A percentile compares a stretch with the other conserved stretches of the same genome.
Evolutionary conservation across 2,113 vertebrate species (phyloP).

Genomic region (Geococcyx californianus): DNA sequence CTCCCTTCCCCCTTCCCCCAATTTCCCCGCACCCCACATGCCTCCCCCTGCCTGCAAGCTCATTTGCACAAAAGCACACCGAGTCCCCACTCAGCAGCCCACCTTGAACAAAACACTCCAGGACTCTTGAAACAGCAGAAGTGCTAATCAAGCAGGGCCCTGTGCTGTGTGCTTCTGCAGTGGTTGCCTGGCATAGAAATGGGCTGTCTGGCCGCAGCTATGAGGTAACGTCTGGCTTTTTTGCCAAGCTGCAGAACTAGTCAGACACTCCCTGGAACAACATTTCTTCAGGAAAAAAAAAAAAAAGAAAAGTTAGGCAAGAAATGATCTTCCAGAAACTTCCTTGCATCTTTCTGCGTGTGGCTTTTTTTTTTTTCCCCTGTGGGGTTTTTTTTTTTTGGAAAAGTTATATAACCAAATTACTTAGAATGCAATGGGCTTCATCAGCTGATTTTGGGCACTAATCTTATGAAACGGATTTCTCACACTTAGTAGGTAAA

Average conservation of each 20-base stretch:
- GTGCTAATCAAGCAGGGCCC: conserved; percentile 74
- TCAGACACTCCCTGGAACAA: conserved; percentile 78
- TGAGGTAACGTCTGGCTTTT: conserved; percentile 82
- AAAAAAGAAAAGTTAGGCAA: conserved; percentile 52
- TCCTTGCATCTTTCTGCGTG: conserved; percentile 53
- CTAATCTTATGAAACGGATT: conserved; percentile 50
- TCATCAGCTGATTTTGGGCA: conserved; percentile 56
- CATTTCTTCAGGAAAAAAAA: conserved; percentile 71
- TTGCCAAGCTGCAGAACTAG: conserved; percentile 81
- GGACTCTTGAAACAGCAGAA: conserved; percentile 70
- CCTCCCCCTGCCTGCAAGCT: conserved; percentile 6
- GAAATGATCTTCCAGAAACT: conserved; percentile 70
- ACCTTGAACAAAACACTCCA: conserved; percentile 73
- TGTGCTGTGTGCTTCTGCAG: conserved; percentile 70
- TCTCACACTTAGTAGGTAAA: conserved; percentile 36
- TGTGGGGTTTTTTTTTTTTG: not conserved
- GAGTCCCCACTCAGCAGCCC: conserved; percentile 69
- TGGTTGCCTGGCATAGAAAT: conserved; percentile 77
- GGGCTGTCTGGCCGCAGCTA: conserved; percentile 79
- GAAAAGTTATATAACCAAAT: conserved; percentile 55
- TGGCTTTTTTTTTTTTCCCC: not conserved
- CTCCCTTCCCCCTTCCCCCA: not conserved
- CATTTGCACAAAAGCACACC: conserved; percentile 56
- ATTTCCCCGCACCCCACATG: not conserved
- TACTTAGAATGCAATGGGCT: conserved; percentile 58